phyloP scores from a whole-genome alignment of 2,888 invertebrate genomes.

The Amorpha juglandis region DNA sequence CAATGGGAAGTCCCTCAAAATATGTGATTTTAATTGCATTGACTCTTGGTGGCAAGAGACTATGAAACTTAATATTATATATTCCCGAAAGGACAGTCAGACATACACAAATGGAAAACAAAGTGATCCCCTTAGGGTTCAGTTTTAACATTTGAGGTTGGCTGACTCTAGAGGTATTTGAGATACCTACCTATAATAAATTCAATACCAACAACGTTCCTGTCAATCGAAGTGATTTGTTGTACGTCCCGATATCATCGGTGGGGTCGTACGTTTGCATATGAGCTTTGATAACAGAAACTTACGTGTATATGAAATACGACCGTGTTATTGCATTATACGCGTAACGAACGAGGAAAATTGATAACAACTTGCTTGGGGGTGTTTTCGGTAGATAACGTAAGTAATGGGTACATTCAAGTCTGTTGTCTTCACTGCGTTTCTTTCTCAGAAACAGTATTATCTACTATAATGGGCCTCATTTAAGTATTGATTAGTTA shows the following conservation, averaged over 20 bases:
- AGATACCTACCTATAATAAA: neutral
- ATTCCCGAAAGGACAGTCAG: too few relatives aligned
- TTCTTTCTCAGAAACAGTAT: too few relatives aligned
- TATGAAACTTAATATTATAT: too few relatives aligned
- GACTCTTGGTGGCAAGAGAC: too few relatives aligned
- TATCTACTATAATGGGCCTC: too few relatives aligned
- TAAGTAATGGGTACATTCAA: neutral
- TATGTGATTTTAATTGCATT: too few relatives aligned
- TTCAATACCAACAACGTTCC: neutral
- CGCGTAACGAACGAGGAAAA: neutral
- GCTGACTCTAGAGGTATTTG: neutral
- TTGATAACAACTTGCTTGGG: neutral
- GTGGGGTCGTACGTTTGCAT: conserved; percentile 29
- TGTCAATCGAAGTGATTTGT: neutral
- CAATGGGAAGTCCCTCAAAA: too few relatives aligned
- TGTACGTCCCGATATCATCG: conserved; percentile 26
- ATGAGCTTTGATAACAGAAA: conserved; percentile 16
- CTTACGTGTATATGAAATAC: conserved; percentile 26
- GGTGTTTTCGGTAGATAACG: neutral
- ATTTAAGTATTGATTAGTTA: too few relatives aligned
- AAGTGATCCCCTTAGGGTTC: too few relatives aligned
- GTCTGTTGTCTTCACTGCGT: neutral
- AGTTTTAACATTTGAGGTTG: too few relatives aligned
- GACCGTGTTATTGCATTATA: neutral
- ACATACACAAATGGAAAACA: too few relatives aligned